Base-by-base conservation (phyloP, 2,113 vertebrate species). In the Spilogale gracilis region DNA sequence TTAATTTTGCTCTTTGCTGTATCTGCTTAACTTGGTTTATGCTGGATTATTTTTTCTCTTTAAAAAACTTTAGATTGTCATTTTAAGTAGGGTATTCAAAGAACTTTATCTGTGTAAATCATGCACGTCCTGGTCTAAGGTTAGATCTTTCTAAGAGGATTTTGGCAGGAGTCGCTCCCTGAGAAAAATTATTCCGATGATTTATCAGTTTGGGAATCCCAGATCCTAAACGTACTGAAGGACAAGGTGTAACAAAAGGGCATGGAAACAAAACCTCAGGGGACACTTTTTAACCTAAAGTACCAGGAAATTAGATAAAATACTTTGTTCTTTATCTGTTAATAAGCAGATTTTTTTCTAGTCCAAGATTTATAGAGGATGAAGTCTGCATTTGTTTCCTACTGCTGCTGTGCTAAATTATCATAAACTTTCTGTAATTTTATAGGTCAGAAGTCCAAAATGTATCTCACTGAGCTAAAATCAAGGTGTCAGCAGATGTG, bases 101-200 rank as follows among this genome's bases (percentile, higher is more conserved):
- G 30, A 82, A 93, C 32, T 76, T 79, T 50, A 84, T 63, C 6
- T 80, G 12, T 80, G 71, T 67, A 86, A 89, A 80, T 89, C 27
- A 13, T 86, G 50, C 74, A 43, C 81, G 73, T 7, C 21, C 30
- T 76, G 5, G 58, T 16, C 38, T 76, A 45, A 38, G 45, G 13
- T 81, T 89, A 23, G n/a, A 45, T 71, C 23, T 90, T 81, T 82
- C 54, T 67, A 93, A 82, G 32, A 21, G 25, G 32, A 88, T 83
- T 93, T 82, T 78, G 38, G 60, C 20, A 83, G 52, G n/a, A 97
- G 82, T 60, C 4, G 80, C 78, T 84, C 88, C 21, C 56, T 95
- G 71, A 73, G 83, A 94, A 78, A 78, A 91, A 92, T 94, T 92
- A 89, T 82, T 88, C 45, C 67, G 32, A 32, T 79, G 73, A 67